phyloP scores from a whole-genome alignment of 2,888 invertebrate species.

The Agriotes lineatus region DNA sequence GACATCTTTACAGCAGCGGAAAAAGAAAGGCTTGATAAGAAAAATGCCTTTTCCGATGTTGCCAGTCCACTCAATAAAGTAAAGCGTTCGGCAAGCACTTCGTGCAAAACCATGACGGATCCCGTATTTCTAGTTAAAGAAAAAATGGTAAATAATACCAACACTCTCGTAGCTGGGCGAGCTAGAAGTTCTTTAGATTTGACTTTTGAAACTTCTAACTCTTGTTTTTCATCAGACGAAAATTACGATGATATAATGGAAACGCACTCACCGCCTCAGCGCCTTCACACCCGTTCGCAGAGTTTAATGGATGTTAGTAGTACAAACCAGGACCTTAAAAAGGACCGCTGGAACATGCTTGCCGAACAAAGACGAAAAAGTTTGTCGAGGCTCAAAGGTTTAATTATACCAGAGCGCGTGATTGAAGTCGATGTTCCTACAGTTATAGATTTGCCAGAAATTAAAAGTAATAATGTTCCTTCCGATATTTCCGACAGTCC shows the following conservation, averaged over 20 bases:
- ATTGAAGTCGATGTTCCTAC: conserved; percentile 70
- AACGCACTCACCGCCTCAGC: conserved; percentile 47
- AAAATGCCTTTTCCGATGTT: not conserved
- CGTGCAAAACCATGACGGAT: not conserved
- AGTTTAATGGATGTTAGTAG: conserved; percentile 66
- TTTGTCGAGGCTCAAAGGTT: conserved; percentile 87
- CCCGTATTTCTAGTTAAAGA: not conserved
- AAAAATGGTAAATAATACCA: not conserved
- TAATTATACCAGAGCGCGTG: conserved; percentile 86
- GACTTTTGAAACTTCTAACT: not conserved
- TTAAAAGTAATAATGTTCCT: conserved; percentile 76
- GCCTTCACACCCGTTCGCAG: conserved; percentile 67
- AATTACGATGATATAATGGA: conserved; percentile 24
- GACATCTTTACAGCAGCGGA: conserved; percentile 30
- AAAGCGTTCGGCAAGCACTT: conserved; percentile 24
- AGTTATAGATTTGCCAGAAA: conserved; percentile 84
- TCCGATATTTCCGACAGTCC: not conserved
- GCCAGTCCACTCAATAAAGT: conserved; percentile 9
- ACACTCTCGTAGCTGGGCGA: conserved; percentile 2
- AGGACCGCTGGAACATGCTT: conserved; percentile 75
- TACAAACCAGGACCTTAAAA: conserved; percentile 53
- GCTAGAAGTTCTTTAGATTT: conserved; percentile 37
- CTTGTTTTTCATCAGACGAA: conserved; percentile 15
- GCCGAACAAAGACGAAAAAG: conserved; percentile 86
- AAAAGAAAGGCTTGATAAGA: not conserved